These are phyloP conservation scores for Acleris emargana DNA, from an alignment of 2,888 invertebrate genomes.

Conservation along the genomic window DNA sequence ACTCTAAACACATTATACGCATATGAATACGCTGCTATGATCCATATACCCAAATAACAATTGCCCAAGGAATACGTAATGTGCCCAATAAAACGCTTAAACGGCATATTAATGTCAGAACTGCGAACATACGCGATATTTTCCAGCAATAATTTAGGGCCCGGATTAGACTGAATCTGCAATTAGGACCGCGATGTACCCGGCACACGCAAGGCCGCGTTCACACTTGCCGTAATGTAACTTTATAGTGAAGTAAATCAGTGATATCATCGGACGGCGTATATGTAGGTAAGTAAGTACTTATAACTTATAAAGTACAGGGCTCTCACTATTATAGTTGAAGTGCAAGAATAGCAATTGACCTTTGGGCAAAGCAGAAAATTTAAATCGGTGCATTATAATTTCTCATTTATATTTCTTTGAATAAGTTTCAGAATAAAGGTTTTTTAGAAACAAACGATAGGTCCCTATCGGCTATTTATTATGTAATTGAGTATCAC, in stretches of 20 bases:
- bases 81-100: constrained; percentile 13
- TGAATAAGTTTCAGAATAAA: no score
- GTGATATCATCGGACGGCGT: not conserved
- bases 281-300: no score
- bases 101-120: constrained; percentile 11
- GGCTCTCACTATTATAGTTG: no score
- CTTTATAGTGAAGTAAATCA: constrained; percentile 10
- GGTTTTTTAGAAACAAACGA: no score
- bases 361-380: no score
- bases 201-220: constrained; percentile 13
- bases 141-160: constrained; percentile 8
- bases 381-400: no score
- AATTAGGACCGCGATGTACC: constrained; percentile 20
- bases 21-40: no score
- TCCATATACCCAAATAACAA: not conserved
- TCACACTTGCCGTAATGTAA: constrained; percentile 19
- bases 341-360: no score
- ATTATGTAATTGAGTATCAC: no score
- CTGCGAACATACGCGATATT: constrained; percentile 7
- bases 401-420: no score
- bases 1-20: no score
- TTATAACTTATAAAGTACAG: not conserved
- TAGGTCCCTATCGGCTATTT: no score
- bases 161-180: constrained; percentile 16
- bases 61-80: constrained; percentile 1